Evolutionary conservation across 2,888 invertebrate species (phyloP).

Genomic region (Tuta absoluta): DNA sequence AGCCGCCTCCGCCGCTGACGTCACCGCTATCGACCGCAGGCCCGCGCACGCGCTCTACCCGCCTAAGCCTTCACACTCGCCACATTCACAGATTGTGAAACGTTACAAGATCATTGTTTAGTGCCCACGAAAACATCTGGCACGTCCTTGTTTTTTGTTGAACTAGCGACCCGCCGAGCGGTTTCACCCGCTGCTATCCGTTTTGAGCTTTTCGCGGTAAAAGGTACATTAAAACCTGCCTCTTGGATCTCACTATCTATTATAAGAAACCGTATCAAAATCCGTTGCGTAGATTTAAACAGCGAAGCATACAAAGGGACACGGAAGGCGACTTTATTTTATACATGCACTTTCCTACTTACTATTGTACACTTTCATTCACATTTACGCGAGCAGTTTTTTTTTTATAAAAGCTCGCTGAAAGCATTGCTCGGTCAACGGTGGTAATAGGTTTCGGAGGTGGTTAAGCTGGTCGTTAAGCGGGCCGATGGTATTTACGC

Average conservation of each 20-base stretch:
- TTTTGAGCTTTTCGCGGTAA: no score
- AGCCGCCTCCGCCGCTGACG: slow-evolving; percentile 64
- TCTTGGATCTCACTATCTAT: no score
- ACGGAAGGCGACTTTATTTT: no score
- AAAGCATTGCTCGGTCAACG: slow-evolving; percentile 23
- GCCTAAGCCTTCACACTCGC: slow-evolving; percentile 41
- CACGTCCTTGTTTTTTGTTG: background rate
- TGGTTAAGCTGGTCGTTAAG: slow-evolving; percentile 6
- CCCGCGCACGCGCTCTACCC: slow-evolving; percentile 63
- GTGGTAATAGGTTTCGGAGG: slow-evolving; percentile 18
- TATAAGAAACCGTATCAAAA: no score
- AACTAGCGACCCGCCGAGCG: no score
- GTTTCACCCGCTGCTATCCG: no score
- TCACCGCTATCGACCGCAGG: slow-evolving; percentile 72
- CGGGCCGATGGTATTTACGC: slow-evolving; percentile 14
- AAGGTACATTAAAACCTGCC: no score
- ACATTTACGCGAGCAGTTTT: slow-evolving; percentile 18
- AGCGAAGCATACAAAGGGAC: no score
- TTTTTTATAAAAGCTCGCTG: slow-evolving; percentile 15
- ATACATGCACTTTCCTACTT: background rate
- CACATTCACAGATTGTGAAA: slow-evolving; percentile 59
- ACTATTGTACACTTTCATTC: slow-evolving; percentile 8
- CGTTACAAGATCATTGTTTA: slow-evolving; percentile 54
- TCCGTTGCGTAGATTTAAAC: no score
- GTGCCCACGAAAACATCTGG: background rate